Conservation (phyloP, 2,797 vertebrate species). For the Acanthurus lineatus region DNA sequence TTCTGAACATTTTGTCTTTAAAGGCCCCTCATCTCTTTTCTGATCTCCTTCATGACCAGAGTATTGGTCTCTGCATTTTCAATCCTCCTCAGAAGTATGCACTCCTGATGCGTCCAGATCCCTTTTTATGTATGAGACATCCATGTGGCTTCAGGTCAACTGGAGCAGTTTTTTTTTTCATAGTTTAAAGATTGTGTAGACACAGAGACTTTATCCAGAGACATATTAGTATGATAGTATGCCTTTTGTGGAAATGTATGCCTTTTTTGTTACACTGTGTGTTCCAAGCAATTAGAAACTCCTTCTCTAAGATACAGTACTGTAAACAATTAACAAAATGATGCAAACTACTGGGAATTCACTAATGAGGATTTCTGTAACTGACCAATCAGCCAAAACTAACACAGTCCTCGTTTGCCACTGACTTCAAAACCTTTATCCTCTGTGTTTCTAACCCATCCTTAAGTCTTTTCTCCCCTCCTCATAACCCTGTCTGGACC, state of each 20-base stretch:
- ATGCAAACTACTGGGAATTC: constrained; percentile 41
- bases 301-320: neutral
- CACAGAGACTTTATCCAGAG: too few species aligned
- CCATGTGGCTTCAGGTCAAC: constrained; percentile 38
- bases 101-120: constrained; percentile 40
- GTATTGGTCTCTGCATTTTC: neutral
- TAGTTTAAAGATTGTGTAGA: neutral
- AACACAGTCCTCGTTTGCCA: constrained; percentile 68
- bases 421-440: constrained; percentile 56
- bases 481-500: constrained; percentile 42
- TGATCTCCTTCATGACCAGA: neutral
- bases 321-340: constrained; percentile 3
- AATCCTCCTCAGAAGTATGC: constrained; percentile 18
- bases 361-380: constrained; percentile 40
- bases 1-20: neutral
- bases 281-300: too few species aligned
- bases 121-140: constrained; percentile 41
- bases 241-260: too few species aligned
- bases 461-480: constrained; percentile 41
- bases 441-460: constrained; percentile 45
- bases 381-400: constrained; percentile 66
- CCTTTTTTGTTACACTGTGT: neutral
- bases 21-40: neutral
- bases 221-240: too few species aligned
- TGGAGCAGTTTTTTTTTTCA: neutral